Conservation (phyloP, 2,797 vertebrate species). For the Sebastes jordani region DNA sequence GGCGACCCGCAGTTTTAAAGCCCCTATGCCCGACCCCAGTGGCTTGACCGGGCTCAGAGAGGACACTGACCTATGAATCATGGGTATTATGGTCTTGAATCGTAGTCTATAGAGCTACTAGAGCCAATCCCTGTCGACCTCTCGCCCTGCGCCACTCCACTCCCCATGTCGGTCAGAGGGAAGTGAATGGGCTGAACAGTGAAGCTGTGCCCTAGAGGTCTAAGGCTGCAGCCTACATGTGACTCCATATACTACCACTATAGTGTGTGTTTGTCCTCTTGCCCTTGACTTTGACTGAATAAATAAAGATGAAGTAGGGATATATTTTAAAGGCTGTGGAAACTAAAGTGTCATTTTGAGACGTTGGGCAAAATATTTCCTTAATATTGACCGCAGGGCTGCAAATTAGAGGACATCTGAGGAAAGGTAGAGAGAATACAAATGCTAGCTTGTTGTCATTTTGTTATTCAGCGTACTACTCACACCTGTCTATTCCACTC, state of each 20-base stretch:
- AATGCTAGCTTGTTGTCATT: slow-evolving; percentile 48
- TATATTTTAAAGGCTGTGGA: slow-evolving; percentile 26
- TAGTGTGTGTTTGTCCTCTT: slow-evolving; percentile 55
- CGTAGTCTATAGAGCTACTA: slow-evolving; percentile 71
- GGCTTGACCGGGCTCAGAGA: slow-evolving; percentile 70
- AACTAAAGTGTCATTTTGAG: slow-evolving; percentile 52
- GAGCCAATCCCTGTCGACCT: slow-evolving; percentile 76
- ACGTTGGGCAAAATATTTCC: slow-evolving; percentile 35
- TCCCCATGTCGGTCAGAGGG: slow-evolving; percentile 60
- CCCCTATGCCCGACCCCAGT: slow-evolving; percentile 56
- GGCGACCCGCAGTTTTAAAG: slow-evolving; percentile 54
- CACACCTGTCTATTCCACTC: slow-evolving; percentile 69
- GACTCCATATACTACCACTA: slow-evolving; percentile 48
- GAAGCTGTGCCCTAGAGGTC: slow-evolving; percentile 71
- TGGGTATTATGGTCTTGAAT: slow-evolving; percentile 74
- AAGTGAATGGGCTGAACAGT: slow-evolving; percentile 65
- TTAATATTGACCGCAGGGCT: slow-evolving; percentile 37
- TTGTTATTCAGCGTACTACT: slow-evolving; percentile 61
- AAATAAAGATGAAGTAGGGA: slow-evolving; percentile 50
- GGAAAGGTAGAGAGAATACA: slow-evolving; percentile 52
- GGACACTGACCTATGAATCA: slow-evolving; percentile 77
- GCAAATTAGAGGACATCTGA: slow-evolving; percentile 51
- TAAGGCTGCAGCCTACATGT: slow-evolving; percentile 67
- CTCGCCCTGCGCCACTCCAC: slow-evolving; percentile 69
- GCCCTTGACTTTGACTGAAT: slow-evolving; percentile 67